Percentiles rank a stretch among this genome's conserved stretches.
phyloP scores from a whole-genome alignment of 2,113 vertebrate species.

The Crotalus tigris region DNA sequence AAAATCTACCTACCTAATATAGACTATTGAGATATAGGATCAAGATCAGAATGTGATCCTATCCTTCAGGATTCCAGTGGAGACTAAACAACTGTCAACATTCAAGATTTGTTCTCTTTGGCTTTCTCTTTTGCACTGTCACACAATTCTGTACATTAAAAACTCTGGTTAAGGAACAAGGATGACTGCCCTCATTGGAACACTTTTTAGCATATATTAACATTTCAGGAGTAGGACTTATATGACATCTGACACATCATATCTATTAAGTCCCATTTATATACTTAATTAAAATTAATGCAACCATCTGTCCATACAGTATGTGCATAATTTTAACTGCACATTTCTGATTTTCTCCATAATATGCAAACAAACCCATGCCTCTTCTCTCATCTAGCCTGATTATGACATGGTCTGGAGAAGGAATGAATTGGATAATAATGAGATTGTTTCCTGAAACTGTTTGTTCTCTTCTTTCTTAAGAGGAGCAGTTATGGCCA shows the following conservation, averaged over 20 bases:
- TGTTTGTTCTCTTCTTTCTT: not conserved
- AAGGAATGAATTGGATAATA: constrained; percentile 30
- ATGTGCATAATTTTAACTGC: not conserved
- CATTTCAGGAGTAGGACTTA: not conserved
- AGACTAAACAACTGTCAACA: not conserved
- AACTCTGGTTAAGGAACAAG: not conserved
- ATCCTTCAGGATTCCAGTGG: not conserved
- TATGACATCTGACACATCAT: not conserved
- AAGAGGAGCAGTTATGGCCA: constrained; percentile 18
- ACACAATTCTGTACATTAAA: not conserved
- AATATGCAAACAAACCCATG: constrained; percentile 6
- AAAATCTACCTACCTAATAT: not conserved
- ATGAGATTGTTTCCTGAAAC: not conserved
- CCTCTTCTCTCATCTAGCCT: not conserved
- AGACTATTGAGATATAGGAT: not conserved
- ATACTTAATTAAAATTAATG: not conserved
- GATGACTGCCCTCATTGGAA: not conserved
- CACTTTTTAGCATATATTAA: not conserved
- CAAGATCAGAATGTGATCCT: not conserved
- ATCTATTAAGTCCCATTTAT: rapidly evolving
- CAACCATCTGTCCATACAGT: constrained; percentile 2
- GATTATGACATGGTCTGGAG: not conserved
- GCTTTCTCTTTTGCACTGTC: not conserved
- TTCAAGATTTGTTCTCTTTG: not conserved
- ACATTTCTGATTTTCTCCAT: not conserved